Evolutionary conservation across 30 jellyfish, hydroid and myxozoan species (phyloP), one percentile per base, ranked within the genome.

Genomic region (Pelagia noctiluca): DNA sequence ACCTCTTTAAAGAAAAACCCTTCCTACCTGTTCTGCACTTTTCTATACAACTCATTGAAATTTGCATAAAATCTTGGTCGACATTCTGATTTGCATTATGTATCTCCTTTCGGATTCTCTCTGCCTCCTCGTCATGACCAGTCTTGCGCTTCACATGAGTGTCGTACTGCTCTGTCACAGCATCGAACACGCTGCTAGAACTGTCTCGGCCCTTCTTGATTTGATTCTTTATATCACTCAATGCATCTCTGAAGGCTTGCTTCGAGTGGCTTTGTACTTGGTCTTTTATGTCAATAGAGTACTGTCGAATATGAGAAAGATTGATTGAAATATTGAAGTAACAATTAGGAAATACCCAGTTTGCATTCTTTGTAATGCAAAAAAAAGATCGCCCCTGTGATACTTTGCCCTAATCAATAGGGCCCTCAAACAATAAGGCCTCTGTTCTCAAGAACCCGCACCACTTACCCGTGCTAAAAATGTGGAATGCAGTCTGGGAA

Each of bases 61-160:
- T 42, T 8, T 42, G 12, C 16, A 42, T 8, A 8, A 42, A 8
- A 5, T 42, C 12, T 42, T 42, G 57, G 57, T 42, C 57, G 57
- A 42, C 16, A 42, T 42, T 42, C 57, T 42, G 57, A 16, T 42
- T 42, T 8, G 37, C 31, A n/a, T 67, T 35, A 3, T 2, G 13
- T 24, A 67, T 67, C 31, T 7, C 2, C 18, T 32, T 34, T 7
- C 19, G 60, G 33, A n/a, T 60, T 24, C 19, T 34, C 19, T 18
- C 63, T 67, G 80, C 80, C 57, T 67, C 37, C 10, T 67, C 80
- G 33, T 67, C 57, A 42, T 42, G 19, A 8, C 57, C 80, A 26
- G 52, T 35, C 60, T 67, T 67, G 23, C 53, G 37, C 31, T 33
- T 47, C 2, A 47, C 50, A n/a, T 67, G 54, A 2, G 22, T 31